A percentile compares a stretch with the other conserved stretches of the same genome.
Conservation (phyloP, 1,140 invertebrate species). For the Pectinophora gossypiella region DNA sequence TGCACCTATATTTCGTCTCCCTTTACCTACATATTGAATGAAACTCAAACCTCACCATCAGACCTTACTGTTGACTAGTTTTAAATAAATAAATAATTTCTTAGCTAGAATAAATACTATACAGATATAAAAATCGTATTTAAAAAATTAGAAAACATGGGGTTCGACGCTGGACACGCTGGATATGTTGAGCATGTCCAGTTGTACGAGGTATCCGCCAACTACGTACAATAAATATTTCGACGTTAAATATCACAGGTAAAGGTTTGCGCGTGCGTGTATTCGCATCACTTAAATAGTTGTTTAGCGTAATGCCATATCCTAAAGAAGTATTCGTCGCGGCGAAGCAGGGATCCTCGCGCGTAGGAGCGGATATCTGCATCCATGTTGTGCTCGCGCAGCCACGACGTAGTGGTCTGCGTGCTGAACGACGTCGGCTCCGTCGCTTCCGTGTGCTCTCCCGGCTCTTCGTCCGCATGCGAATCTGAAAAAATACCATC, state of each 20-base stretch:
- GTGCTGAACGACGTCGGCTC: constrained; percentile 84
- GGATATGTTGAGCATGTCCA: constrained; percentile 12
- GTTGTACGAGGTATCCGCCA: constrained; percentile 38
- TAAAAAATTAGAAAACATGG: constrained; percentile 34
- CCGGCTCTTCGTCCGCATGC: constrained; percentile 43
- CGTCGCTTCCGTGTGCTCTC: constrained; percentile 49
- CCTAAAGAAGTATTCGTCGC: constrained; percentile 96
- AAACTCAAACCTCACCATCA: constrained; percentile 32
- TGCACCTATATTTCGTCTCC: constrained; percentile 67
- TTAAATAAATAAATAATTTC: constrained; percentile 39
- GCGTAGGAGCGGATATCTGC: constrained; percentile 93
- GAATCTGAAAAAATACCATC: too few species aligned
- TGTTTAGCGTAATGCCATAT: constrained; percentile 92
- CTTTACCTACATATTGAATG: constrained; percentile 45
- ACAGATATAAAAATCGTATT: constrained; percentile 29
- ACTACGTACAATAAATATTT: constrained; percentile 39
- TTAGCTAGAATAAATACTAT: constrained; percentile 43
- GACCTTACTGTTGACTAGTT: constrained; percentile 24
- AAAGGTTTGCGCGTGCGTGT: constrained; percentile 21
- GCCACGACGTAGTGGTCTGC: constrained; percentile 94
- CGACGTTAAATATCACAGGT: constrained; percentile 59
- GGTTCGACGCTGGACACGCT: constrained; percentile 29
- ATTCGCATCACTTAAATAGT: constrained; percentile 77
- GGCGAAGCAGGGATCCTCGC: constrained; percentile 84
- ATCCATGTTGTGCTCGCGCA: constrained; percentile 93